Conservation (phyloP, 2,797 vertebrate species). For the Onychomys torridus region DNA sequence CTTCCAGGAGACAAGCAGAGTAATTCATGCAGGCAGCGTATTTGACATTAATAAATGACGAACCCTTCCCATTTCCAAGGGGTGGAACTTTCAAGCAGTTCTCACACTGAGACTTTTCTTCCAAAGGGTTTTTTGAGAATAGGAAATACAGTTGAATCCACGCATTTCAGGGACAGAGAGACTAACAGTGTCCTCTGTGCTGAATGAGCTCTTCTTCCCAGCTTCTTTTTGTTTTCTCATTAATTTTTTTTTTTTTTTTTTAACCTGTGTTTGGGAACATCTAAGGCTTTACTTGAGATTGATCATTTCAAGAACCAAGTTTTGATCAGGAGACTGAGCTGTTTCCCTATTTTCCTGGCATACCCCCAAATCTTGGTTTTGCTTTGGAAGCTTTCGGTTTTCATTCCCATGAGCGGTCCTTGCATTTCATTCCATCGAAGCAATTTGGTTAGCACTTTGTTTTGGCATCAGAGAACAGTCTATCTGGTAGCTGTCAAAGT, state of each 20-base stretch:
- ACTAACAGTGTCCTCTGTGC: slow-evolving; percentile 73
- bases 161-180: slow-evolving; percentile 76
- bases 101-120: slow-evolving; percentile 86
- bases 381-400: slow-evolving; percentile 54
- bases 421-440: neutral
- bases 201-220: slow-evolving; percentile 67
- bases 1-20: slow-evolving; percentile 84
- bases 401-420: slow-evolving; percentile 56
- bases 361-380: slow-evolving; percentile 64
- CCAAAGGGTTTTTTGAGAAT: slow-evolving; percentile 77
- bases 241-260: neutral
- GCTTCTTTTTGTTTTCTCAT: slow-evolving; percentile 56
- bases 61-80: slow-evolving; percentile 79
- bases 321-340: neutral
- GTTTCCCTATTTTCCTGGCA: slow-evolving; percentile 28
- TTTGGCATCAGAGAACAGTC: slow-evolving; percentile 50
- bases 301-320: slow-evolving; percentile 43
- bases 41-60: slow-evolving; percentile 88
- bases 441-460: slow-evolving; percentile 61
- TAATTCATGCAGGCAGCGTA: slow-evolving; percentile 84
- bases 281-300: slow-evolving; percentile 47
- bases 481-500: slow-evolving; percentile 36
- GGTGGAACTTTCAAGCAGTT: slow-evolving; percentile 82
- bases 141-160: slow-evolving; percentile 80
- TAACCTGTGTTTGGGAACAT: slow-evolving; percentile 56